Percentiles rank a stretch among this genome's conserved stretches.
phyloP scores from a whole-genome alignment of 2,113 vertebrate genomes.

The Nannobrachium achirus region DNA sequence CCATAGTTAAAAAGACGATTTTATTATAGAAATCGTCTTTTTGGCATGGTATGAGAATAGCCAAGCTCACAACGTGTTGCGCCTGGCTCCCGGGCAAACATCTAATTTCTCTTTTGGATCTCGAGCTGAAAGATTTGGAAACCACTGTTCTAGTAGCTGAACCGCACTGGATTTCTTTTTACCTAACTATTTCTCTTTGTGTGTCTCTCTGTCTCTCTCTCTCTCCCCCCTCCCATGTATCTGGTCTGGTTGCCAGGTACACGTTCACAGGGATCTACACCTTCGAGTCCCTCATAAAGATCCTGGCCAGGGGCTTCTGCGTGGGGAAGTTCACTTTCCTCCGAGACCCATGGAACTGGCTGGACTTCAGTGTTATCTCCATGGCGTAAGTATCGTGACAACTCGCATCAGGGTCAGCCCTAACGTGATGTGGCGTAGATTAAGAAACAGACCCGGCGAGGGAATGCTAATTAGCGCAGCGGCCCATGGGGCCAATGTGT shows the following conservation, averaged over 20 bases:
- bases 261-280: constrained; percentile 99
- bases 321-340: constrained; percentile 97
- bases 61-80: no score
- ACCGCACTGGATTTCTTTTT: no score
- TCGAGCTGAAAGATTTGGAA: no score
- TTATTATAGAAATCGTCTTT: no score
- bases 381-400: constrained; percentile 93
- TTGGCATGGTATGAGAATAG: no score
- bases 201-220: not conserved
- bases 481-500: no score
- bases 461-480: no score
- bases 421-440: constrained; percentile 49
- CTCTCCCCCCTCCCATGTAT: not conserved
- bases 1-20: no score
- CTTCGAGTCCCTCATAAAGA: constrained; percentile 98
- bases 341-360: constrained; percentile 98
- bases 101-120: no score
- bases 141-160: no score
- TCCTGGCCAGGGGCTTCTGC: constrained; percentile 97
- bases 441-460: not conserved
- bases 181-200: no score
- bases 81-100: no score
- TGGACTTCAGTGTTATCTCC: constrained; percentile 97
- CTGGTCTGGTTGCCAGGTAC: constrained; percentile 88
- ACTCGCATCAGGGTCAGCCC: constrained; percentile 28